Evolutionary conservation across 2,888 invertebrate species (phyloP).

Genomic region (Eubasilissa splendida): DNA sequence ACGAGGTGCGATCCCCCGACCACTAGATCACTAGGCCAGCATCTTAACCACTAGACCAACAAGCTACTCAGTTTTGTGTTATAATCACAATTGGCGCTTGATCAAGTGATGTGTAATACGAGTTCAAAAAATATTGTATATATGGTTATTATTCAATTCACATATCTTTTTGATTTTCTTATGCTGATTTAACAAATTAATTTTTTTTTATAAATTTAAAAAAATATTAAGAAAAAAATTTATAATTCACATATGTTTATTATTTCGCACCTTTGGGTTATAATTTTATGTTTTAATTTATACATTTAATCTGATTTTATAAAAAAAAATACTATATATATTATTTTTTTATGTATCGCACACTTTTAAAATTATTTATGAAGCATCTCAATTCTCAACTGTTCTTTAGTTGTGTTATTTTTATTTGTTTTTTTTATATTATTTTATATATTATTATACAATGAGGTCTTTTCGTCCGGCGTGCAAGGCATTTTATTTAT

Average conservation of each 20-base stretch:
- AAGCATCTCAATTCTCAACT: slow-evolving; percentile 19
- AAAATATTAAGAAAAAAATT: neutral
- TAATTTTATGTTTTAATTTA: neutral
- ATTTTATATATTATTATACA: neutral
- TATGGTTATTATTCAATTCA: too few species aligned
- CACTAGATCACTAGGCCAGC: too few species aligned
- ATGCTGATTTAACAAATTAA: too few species aligned
- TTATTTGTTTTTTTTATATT: slow-evolving; percentile 10
- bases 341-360: neutral
- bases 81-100: too few species aligned
- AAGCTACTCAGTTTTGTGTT: too few species aligned
- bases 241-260: neutral
- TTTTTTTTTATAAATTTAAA: too few species aligned
- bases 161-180: too few species aligned
- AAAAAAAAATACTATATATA: neutral
- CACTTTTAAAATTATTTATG: neutral
- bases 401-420: neutral
- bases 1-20: too few species aligned
- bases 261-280: slow-evolving; percentile 30
- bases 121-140: neutral
- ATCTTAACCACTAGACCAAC: too few species aligned
- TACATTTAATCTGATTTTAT: too few species aligned
- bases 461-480: slow-evolving; percentile 7
- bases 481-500: slow-evolving; percentile 7
- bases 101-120: neutral